Conservation (phyloP, 2,113 vertebrate species). For the Protomyctophum bolini region DNA sequence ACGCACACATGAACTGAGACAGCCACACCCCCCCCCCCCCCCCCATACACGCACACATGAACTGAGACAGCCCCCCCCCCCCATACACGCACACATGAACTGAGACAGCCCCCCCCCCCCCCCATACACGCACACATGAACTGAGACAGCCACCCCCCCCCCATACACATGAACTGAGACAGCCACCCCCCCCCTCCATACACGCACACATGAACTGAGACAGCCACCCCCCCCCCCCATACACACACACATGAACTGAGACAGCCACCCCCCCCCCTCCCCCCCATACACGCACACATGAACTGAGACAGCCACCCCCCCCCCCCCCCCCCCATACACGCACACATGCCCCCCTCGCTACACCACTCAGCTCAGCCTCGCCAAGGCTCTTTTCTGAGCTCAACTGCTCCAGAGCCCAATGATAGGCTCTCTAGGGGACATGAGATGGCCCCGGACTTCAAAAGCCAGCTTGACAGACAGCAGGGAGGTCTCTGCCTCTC, state of each 20-base stretch:
- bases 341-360: conserved; percentile 54
- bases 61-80: conserved; percentile 58
- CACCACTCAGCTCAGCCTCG: conserved; percentile 65
- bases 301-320: conserved; percentile 58
- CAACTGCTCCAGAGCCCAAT: conserved; percentile 77
- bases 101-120: too few species aligned
- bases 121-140: conserved; percentile 2
- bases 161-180: conserved; percentile 62
- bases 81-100: conserved; percentile 56
- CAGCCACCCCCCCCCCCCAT: conserved; percentile 46
- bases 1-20: too few species aligned
- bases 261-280: conserved; percentile 69
- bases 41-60: conserved; percentile 57
- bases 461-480: conserved; percentile 81
- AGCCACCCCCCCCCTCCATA: too few species aligned
- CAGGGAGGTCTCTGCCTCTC: conserved; percentile 68
- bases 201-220: conserved; percentile 63
- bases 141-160: conserved; percentile 58
- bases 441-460: conserved; percentile 82
- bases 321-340: conserved; percentile 58
- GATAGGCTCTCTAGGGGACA: conserved; percentile 80
- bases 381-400: conserved; percentile 60
- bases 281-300: conserved; percentile 60
- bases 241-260: conserved; percentile 26
- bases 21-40: conserved; percentile 50